These are phyloP conservation scores for Pelvicachromis taeniatus DNA, from an alignment of 2,113 vertebrate genomes.

Conservation along the genomic window DNA sequence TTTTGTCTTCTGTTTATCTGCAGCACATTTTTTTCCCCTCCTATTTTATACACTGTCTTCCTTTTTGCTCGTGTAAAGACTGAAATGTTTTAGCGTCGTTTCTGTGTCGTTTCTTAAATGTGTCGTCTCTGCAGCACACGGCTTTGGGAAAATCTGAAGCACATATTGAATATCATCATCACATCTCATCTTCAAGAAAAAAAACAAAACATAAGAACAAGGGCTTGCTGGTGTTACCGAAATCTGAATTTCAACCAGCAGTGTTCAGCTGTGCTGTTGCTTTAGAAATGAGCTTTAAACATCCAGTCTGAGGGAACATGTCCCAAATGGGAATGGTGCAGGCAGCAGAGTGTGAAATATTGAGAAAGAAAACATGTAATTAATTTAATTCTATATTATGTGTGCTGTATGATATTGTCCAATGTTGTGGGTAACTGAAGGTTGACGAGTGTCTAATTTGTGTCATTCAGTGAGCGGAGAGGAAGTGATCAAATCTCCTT, in stretches of 20 bases:
- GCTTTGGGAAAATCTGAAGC: not conserved
- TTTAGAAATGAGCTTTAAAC: conserved; percentile 13
- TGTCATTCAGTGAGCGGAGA: not conserved
- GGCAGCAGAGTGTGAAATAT: conserved; percentile 49
- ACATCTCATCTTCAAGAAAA: not conserved
- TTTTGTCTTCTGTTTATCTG: conserved; percentile 4
- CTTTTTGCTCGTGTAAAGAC: not conserved
- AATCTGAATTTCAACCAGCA: conserved; percentile 39
- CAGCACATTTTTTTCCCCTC: not conserved
- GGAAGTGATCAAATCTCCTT: not conserved
- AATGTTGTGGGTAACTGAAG: conserved; percentile 10
- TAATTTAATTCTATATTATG: conserved; percentile 21
- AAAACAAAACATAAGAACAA: not conserved
- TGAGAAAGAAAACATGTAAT: conserved; percentile 58
- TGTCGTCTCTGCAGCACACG: not conserved
- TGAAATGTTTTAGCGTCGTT: not conserved
- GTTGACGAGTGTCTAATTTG: not conserved
- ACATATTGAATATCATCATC: conserved; percentile 19
- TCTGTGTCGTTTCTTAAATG: not conserved
- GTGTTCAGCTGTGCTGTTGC: conserved; percentile 17
- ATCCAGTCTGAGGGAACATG: not conserved
- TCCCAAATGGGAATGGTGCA: conserved; percentile 47
- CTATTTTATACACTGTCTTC: not conserved
- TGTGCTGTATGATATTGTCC: not conserved
- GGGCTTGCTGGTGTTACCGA: not conserved